These are phyloP conservation scores for Periophthalmodon schlosseri DNA, from an alignment of 2,113 vertebrate species.

Conservation along the genomic window DNA sequence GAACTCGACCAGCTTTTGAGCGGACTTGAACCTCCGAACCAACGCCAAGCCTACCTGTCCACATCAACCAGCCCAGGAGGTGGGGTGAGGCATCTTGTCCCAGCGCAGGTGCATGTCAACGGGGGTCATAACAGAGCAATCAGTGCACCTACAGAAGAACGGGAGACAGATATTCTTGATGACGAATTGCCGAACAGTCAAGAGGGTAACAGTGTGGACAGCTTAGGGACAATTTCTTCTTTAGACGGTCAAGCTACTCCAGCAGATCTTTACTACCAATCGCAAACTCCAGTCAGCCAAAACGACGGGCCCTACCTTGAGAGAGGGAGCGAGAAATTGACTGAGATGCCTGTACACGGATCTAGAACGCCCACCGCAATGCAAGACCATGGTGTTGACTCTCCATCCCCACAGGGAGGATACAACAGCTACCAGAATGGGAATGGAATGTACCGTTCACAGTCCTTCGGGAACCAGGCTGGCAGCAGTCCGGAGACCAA, in stretches of 20 bases:
- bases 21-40: slow-evolving; percentile 81
- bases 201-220: slow-evolving; percentile 91
- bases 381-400: slow-evolving; percentile 80
- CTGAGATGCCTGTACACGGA: slow-evolving; percentile 73
- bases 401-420: slow-evolving; percentile 64
- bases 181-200: slow-evolving; percentile 90
- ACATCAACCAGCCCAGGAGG: slow-evolving; percentile 71
- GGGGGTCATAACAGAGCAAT: slow-evolving; percentile 74
- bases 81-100: slow-evolving; percentile 84
- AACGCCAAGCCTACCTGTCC: slow-evolving; percentile 70
- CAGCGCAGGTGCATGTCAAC: slow-evolving; percentile 93
- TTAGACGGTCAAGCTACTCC: slow-evolving; percentile 84
- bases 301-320: slow-evolving; percentile 68
- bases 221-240: slow-evolving; percentile 88
- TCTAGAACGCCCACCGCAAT: slow-evolving; percentile 78
- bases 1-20: slow-evolving; percentile 91
- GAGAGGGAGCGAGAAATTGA: slow-evolving; percentile 51
- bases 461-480: slow-evolving; percentile 81
- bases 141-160: slow-evolving; percentile 69
- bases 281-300: slow-evolving; percentile 74
- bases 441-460: slow-evolving; percentile 79
- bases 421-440: slow-evolving; percentile 76
- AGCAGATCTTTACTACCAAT: slow-evolving; percentile 75
- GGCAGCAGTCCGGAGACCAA: slow-evolving; percentile 65
- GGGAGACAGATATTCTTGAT: slow-evolving; percentile 93